A percentile compares a stretch with the other conserved stretches of the same genome.
These are phyloP conservation scores for Aselliscus stoliczkanus DNA, from an alignment of 2,797 vertebrate genomes.

Conservation along the genomic window DNA sequence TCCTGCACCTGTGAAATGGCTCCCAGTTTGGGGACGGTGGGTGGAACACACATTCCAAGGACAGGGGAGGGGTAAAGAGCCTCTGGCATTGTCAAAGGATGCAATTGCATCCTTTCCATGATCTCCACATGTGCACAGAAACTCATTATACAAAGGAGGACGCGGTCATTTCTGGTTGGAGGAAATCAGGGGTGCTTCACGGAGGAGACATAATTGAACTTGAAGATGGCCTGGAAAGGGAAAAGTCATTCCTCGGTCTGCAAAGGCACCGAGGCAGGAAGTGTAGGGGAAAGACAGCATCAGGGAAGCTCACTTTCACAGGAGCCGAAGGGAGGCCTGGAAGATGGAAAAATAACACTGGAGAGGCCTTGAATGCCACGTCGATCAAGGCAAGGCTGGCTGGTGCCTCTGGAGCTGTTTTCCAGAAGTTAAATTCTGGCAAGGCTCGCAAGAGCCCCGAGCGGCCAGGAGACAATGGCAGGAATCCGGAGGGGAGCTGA, in stretches of 20 bases:
- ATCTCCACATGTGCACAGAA: not conserved
- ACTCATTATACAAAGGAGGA: not conserved
- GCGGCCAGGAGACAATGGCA: fast-evolving
- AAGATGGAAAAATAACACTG: fast-evolving
- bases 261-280: not conserved
- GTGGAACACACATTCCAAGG: not conserved
- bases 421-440: not conserved
- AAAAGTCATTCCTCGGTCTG: fast-evolving
- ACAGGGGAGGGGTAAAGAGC: fast-evolving
- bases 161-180: fast-evolving
- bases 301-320: fast-evolving
- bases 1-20: no score
- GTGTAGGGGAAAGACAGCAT: not conserved
- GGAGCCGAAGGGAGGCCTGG: not conserved
- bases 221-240: not conserved
- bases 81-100: not conserved
- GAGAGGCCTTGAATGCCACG: no score
- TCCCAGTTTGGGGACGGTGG: fast-evolving
- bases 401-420: fast-evolving
- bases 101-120: no score
- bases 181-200: fast-evolving
- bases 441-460: not conserved
- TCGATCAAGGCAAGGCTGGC: not conserved
- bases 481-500: not conserved
- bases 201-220: not conserved